phyloP scores from a whole-genome alignment of 2,113 vertebrate species.

The Motacilla tschutschensis region DNA sequence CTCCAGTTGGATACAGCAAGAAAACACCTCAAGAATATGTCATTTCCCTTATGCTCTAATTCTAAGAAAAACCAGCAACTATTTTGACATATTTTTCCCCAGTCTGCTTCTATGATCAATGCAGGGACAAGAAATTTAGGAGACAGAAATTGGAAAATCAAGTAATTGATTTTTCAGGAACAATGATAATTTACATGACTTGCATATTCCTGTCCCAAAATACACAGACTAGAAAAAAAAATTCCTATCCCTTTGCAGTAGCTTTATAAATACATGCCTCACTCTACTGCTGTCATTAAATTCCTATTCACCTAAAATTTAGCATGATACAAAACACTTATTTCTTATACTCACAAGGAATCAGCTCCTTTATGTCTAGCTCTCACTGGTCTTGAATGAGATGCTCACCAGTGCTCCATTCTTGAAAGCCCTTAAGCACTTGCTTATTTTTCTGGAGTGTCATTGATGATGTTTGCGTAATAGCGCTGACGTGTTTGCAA shows the following conservation, averaged over 20 bases:
- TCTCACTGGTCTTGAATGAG: constrained; percentile 16
- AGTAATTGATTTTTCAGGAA: neutral
- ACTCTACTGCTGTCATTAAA: neutral
- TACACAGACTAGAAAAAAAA: neutral
- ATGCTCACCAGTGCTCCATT: neutral
- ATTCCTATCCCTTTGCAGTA: neutral
- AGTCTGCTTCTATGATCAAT: neutral
- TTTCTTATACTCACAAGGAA: neutral
- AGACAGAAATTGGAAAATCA: neutral
- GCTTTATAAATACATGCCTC: neutral
- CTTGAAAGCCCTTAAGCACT: constrained; percentile 25
- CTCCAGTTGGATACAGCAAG: neutral
- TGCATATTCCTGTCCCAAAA: neutral
- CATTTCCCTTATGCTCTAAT: neutral
- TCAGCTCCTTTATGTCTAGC: constrained; percentile 1
- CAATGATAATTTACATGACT: neutral
- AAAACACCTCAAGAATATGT: neutral
- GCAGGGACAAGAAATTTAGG: neutral
- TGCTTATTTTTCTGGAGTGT: constrained; percentile 21
- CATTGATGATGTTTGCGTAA: neutral
- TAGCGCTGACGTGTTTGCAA: neutral
- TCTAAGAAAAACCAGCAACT: neutral
- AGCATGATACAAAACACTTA: neutral
- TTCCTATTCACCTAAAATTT: neutral
- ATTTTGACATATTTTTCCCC: neutral